phyloP scores from a whole-genome alignment of 2,888 invertebrate genomes.

The Uropetala carovei region DNA sequence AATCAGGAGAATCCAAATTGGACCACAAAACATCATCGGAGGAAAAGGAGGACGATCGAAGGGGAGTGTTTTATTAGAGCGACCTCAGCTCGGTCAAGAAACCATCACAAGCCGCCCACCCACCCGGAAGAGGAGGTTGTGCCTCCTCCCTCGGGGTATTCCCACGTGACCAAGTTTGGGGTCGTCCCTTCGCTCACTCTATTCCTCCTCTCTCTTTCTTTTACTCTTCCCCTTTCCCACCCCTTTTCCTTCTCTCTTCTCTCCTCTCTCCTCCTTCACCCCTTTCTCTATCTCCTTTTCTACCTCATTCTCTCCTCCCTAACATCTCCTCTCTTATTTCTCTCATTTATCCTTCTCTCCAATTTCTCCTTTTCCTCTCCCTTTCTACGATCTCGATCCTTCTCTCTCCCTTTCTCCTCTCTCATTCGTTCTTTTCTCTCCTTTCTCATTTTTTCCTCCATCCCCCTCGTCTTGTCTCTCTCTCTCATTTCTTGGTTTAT shows the following conservation, averaged over 20 bases:
- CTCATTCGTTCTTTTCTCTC: too few species aligned
- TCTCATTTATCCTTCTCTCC: too few species aligned
- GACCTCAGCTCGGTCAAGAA: not conserved
- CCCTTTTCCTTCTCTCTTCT: not conserved
- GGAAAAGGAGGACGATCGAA: not conserved
- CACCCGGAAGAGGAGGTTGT: not conserved
- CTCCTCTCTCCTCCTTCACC: not conserved
- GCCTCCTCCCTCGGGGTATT: not conserved
- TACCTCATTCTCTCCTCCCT: too few species aligned
- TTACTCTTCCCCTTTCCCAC: not conserved
- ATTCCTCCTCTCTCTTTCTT: not conserved
- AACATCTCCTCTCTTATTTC: too few species aligned
- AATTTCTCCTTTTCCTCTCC: too few species aligned
- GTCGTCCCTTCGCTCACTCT: not conserved
- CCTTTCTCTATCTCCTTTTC: not conserved
- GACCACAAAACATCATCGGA: slow-evolving; percentile 32
- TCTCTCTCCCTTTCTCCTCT: too few species aligned
- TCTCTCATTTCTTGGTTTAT: too few species aligned
- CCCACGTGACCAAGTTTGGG: slow-evolving; percentile 10
- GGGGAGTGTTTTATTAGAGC: slow-evolving; percentile 24
- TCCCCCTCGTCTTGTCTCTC: too few species aligned
- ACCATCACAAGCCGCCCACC: not conserved
- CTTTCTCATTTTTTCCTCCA: too few species aligned
- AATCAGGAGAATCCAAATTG: slow-evolving; percentile 19
- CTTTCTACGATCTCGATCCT: too few species aligned